Evolutionary conservation across 1,140 invertebrate genomes (phyloP).

Genomic region (Orchesella cincta): DNA sequence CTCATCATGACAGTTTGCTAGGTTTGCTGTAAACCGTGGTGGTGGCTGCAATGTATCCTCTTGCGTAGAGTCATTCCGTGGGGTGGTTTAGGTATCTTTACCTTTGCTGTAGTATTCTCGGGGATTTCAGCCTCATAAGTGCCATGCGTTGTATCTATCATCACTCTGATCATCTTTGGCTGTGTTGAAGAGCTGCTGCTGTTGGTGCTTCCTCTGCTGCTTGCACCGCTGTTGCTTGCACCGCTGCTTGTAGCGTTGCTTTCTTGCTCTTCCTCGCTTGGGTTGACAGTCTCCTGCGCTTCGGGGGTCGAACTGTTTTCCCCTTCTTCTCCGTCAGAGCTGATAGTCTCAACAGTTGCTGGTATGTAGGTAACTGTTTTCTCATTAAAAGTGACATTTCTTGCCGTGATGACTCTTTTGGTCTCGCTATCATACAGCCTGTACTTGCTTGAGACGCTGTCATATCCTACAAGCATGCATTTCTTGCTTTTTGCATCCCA

Average conservation of each 20-base stretch:
- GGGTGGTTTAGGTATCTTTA: not conserved
- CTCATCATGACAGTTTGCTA: too few relatives aligned
- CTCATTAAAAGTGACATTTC: conserved; percentile 1
- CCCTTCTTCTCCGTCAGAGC: too few relatives aligned
- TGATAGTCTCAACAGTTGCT: too few relatives aligned
- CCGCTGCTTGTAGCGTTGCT: too few relatives aligned
- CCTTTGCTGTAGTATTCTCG: not conserved
- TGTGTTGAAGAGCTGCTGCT: not conserved
- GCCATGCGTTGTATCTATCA: not conserved
- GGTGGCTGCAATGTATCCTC: not conserved
- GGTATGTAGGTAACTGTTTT: too few relatives aligned
- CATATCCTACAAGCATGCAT: not conserved
- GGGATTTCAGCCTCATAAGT: not conserved
- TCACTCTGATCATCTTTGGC: not conserved
- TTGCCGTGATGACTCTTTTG: not conserved
- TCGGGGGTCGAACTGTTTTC: too few relatives aligned
- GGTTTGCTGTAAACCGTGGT: too few relatives aligned
- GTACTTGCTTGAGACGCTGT: not conserved
- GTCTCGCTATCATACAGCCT: not conserved
- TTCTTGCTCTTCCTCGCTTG: too few relatives aligned
- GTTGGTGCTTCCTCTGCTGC: too few relatives aligned
- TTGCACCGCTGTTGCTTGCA: too few relatives aligned
- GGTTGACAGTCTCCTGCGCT: too few relatives aligned
- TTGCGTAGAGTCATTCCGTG: not conserved
- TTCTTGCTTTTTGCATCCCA: not conserved